Percentiles rank a stretch among this genome's conserved stretches.
Evolutionary conservation across 2,797 vertebrate species (phyloP).

Genomic region (Falco concolor): DNA sequence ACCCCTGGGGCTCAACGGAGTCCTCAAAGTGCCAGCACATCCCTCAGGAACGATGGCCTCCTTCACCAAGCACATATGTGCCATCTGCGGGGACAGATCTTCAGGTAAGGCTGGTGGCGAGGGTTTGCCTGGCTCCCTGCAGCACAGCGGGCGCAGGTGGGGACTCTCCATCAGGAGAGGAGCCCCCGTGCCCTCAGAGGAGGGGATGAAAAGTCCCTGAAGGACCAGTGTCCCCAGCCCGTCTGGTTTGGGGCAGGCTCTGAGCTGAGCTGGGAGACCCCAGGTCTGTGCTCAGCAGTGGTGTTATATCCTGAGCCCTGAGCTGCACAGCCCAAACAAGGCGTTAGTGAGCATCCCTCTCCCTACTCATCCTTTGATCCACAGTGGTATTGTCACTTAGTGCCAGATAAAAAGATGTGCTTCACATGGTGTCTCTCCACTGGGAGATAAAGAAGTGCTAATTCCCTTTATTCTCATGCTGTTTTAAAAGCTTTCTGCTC

Average conservation of each 20-base stretch:
- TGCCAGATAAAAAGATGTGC: background rate
- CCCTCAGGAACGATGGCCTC: conserved; percentile 87
- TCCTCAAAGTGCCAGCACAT: conserved; percentile 94
- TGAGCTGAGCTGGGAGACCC: background rate
- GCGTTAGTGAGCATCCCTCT: background rate
- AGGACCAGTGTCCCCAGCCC: background rate
- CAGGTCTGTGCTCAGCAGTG: background rate
- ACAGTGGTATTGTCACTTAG: background rate
- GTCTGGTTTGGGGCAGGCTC: background rate
- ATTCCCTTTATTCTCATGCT: background rate
- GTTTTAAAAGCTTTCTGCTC: background rate
- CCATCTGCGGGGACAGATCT: conserved; percentile 98
- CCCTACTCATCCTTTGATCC: background rate
- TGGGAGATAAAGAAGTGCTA: background rate
- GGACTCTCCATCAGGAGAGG: background rate
- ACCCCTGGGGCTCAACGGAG: conserved; percentile 92
- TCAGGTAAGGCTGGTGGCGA: conserved; percentile 80
- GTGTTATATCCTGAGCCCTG: background rate
- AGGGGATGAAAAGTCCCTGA: background rate
- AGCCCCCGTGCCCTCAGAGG: background rate
- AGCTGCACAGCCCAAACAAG: background rate
- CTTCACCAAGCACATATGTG: conserved; percentile 99
- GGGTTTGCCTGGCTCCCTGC: background rate
- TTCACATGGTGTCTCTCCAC: background rate
- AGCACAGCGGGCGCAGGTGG: rapidly evolving